Percentiles rank a stretch among this genome's conserved stretches.
phyloP scores from a whole-genome alignment of 2,888 invertebrate species.

The Rosalia funebris region DNA sequence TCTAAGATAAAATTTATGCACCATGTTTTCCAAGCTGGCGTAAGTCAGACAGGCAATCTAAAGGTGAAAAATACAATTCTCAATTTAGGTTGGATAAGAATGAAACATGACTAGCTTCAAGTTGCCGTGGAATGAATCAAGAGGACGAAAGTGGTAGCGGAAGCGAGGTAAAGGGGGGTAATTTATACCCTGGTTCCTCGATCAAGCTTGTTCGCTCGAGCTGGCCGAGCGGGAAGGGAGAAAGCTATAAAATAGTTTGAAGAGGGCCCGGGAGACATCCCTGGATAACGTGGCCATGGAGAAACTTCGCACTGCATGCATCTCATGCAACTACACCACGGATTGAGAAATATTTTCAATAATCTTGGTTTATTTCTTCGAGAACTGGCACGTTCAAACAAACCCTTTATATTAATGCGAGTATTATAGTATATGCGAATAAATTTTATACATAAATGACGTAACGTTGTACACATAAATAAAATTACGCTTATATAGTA shows the following conservation, averaged over 20 bases:
- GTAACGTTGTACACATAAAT: too few species aligned
- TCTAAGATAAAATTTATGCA: conserved; percentile 26
- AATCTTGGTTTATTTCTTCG: conserved; percentile 32
- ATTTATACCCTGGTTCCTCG: conserved; percentile 61
- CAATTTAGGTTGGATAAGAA: conserved; percentile 57
- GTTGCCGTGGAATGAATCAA: conserved; percentile 58
- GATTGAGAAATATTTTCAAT: conserved; percentile 45
- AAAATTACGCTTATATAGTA: too few species aligned
- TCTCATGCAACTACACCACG: conserved; percentile 47
- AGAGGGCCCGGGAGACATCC: conserved; percentile 62
- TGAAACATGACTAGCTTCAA: conserved; percentile 57
- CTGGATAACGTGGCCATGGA: conserved; percentile 55
- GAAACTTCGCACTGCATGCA: conserved; percentile 55
- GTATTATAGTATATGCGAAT: too few species aligned
- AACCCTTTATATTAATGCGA: too few species aligned
- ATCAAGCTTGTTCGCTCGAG: conserved; percentile 57
- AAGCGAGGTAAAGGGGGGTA: conserved; percentile 43
- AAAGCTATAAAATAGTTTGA: conserved; percentile 63
- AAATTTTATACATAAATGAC: too few species aligned
- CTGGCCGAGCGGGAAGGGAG: conserved; percentile 43
- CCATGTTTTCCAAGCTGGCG: conserved; percentile 19
- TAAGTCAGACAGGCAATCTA: conserved; percentile 26
- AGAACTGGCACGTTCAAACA: too few species aligned
- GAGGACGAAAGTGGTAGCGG: conserved; percentile 41
- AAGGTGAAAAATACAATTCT: conserved; percentile 49